These are phyloP conservation scores for Trachymyrmex cornetzi DNA, from an alignment of 1,140 invertebrate species.

Conservation along the genomic window DNA sequence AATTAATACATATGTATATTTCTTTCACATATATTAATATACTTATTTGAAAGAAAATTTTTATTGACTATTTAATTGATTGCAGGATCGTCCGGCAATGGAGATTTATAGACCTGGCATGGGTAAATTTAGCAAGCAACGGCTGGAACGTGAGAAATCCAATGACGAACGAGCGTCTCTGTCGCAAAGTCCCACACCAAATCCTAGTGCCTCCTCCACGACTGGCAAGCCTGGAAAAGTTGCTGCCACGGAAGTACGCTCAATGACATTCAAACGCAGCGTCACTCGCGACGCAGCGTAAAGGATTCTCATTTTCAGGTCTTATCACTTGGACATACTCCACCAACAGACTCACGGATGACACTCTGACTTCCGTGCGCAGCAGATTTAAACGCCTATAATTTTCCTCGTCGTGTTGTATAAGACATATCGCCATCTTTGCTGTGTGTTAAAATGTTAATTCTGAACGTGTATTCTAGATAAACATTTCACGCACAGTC, in stretches of 20 bases:
- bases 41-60: constrained; percentile 18
- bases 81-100: constrained; percentile 90
- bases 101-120: constrained; percentile 92
- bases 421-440: constrained; percentile 8
- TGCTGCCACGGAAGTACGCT: constrained; percentile 81
- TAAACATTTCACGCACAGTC: neutral
- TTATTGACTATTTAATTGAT: constrained; percentile 50
- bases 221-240: constrained; percentile 76
- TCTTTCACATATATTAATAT: neutral
- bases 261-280: constrained; percentile 86
- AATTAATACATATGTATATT: no score
- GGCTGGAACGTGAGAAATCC: constrained; percentile 88
- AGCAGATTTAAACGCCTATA: neutral
- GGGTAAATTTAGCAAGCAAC: constrained; percentile 91
- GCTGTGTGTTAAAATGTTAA: neutral
- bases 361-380: neutral
- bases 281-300: constrained; percentile 83
- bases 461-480: neutral
- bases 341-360: neutral
- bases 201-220: constrained; percentile 59
- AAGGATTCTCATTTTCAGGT: constrained; percentile 13
- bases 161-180: constrained; percentile 83
- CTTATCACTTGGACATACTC: neutral
- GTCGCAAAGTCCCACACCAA: constrained; percentile 84
- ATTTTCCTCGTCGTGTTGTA: neutral